phyloP scores from a whole-genome alignment of 2,113 vertebrate genomes.

The Harpagus bidentatus region DNA sequence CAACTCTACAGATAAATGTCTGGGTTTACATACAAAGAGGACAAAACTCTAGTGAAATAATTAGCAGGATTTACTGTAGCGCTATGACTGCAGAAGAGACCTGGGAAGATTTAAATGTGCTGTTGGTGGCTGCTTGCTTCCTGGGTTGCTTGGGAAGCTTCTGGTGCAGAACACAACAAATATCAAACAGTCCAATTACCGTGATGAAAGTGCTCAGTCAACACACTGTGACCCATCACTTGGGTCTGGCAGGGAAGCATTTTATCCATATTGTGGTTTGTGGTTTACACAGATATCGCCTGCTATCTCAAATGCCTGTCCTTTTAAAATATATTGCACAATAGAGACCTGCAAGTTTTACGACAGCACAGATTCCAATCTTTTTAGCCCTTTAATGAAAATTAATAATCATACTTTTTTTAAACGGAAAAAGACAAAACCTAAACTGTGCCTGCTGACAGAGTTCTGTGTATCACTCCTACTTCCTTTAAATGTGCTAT shows the following conservation, averaged over 20 bases:
- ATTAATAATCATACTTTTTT: neutral
- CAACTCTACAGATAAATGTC: neutral
- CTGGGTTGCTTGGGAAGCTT: neutral
- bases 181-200: neutral
- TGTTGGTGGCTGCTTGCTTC: neutral
- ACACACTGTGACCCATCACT: neutral
- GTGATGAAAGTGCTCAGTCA: neutral
- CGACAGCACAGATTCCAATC: neutral
- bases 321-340: neutral
- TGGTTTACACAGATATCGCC: neutral
- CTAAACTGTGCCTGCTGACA: neutral
- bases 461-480: neutral
- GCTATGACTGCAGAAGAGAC: neutral
- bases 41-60: conserved; percentile 24
- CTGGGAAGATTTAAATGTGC: neutral
- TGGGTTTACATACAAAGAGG: neutral
- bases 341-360: neutral
- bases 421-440: neutral
- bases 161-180: neutral
- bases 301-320: neutral
- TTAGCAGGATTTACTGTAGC: conserved; percentile 7
- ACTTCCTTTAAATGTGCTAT: neutral
- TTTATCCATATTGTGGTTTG: neutral
- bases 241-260: neutral
- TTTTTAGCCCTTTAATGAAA: conserved; percentile 33